These are phyloP conservation scores for Acleris emargana DNA, from an alignment of 2,888 invertebrate species.

Conservation along the genomic window DNA sequence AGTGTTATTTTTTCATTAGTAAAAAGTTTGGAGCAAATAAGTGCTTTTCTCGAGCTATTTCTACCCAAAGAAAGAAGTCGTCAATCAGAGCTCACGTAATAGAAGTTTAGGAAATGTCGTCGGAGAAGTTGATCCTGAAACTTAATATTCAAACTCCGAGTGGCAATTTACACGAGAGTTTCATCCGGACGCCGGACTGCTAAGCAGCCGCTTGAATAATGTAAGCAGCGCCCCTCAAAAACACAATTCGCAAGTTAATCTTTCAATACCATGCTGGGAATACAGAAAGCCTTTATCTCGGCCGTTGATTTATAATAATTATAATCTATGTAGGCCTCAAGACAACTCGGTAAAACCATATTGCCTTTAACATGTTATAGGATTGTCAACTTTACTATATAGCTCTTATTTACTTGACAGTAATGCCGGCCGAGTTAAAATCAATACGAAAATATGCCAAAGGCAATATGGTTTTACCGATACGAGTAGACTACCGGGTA, in stretches of 20 bases:
- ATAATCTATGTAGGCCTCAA: too few relatives aligned
- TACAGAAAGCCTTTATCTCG: too few relatives aligned
- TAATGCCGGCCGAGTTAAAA: too few relatives aligned
- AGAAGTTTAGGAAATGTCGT: conserved; percentile 39
- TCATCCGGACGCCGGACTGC: conserved; percentile 53
- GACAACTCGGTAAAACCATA: too few relatives aligned
- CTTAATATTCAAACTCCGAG: conserved; percentile 65
- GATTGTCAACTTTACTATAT: too few relatives aligned
- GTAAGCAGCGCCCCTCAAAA: conserved; percentile 46
- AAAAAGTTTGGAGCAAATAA: background rate
- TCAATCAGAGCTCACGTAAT: conserved; percentile 41
- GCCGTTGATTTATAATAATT: too few relatives aligned
- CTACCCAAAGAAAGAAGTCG: conserved; percentile 29
- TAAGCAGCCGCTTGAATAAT: conserved; percentile 61
- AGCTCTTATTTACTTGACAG: too few relatives aligned
- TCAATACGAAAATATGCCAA: too few relatives aligned
- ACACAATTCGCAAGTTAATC: conserved; percentile 14
- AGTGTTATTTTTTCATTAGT: too few relatives aligned
- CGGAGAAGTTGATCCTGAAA: conserved; percentile 53
- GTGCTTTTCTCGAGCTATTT: conserved; percentile 8
- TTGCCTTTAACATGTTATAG: too few relatives aligned
- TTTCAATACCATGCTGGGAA: conserved; percentile 17
- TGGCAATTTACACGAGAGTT: conserved; percentile 64
- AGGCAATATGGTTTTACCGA: too few relatives aligned
- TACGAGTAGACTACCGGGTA: too few relatives aligned